Percentiles rank a stretch among this genome's conserved stretches.
Evolutionary conservation across 1,140 invertebrate genomes (phyloP).

Genomic region (Sarcophaga bullata): DNA sequence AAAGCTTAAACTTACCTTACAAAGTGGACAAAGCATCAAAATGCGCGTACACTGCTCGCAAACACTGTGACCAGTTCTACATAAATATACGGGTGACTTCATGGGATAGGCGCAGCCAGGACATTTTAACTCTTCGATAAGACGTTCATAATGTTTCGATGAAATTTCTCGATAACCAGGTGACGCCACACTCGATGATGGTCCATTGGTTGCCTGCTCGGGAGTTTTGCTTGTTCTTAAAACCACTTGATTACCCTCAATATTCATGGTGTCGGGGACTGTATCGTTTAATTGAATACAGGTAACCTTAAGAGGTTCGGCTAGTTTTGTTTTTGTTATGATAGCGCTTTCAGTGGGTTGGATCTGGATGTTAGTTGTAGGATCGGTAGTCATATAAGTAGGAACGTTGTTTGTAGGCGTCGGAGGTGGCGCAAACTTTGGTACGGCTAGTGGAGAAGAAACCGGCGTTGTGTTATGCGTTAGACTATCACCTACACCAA

Average conservation of each 20-base stretch:
- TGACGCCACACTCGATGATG: neutral
- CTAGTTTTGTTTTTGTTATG: slow-evolving; percentile 13
- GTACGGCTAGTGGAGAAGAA: slow-evolving; percentile 10
- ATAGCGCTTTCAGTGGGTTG: slow-evolving; percentile 25
- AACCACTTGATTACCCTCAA: neutral
- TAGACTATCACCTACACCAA: slow-evolving; percentile 53
- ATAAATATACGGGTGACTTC: slow-evolving; percentile 60
- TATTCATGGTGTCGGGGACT: no score
- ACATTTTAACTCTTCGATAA: slow-evolving; percentile 62
- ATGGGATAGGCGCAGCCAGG: slow-evolving; percentile 62
- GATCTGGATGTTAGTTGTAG: slow-evolving; percentile 1
- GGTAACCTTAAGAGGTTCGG: slow-evolving; percentile 37
- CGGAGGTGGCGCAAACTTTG: neutral
- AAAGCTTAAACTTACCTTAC: slow-evolving; percentile 52
- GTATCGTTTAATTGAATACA: slow-evolving; percentile 34
- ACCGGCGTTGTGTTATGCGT: neutral
- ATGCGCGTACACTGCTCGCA: slow-evolving; percentile 61
- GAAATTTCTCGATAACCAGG: slow-evolving; percentile 46
- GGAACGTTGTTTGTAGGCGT: neutral
- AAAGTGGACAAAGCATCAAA: slow-evolving; percentile 61
- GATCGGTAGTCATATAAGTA: neutral
- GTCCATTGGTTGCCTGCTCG: slow-evolving; percentile 10
- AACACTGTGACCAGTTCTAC: slow-evolving; percentile 61
- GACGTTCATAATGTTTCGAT: slow-evolving; percentile 57
- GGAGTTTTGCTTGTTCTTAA: neutral